Base-by-base conservation (phyloP, 2,113 vertebrate species). In the Mormyrus iriodes region DNA sequence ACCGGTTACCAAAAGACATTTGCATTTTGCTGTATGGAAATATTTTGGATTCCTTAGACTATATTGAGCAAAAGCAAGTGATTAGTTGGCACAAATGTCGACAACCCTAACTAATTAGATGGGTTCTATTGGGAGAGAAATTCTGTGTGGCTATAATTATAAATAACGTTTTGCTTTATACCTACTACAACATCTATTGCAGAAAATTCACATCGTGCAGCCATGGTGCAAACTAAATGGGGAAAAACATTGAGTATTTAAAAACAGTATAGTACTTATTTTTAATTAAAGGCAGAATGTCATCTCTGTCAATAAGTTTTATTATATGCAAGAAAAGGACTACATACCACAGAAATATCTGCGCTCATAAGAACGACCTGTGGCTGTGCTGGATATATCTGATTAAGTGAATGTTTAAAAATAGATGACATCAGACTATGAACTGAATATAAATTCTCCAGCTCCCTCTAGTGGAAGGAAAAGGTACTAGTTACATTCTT, bases 391-490 rank as follows among this genome's bases (percentile, higher is more conserved):
- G 13, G 52, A 79, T 79, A 79, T 42, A 42, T 79, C 31, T 79
- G 35, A 15, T 76, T 76, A 79, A 79, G 13, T 42, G 27, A 31
- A 69, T 31, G 61, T 31, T 65, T 69, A 61, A 61, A 73, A 73
- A 73, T 73, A 73, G 65, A 73, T n/a, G 24, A 73, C 65, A 73
- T 24, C 21, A 55, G 53, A 58, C 55, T 31, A 73, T 73, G n/a
- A 35, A 73, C 65, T 73, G 31, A 73, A 73, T 35, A 17, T 35
- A 39, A 79, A 79, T 42, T 42, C 73, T 79, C 35, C 73, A 42
- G 31, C 73, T 79, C 73, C 73, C 73, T 42, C 73, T 79, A 42
- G 73, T 79, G 73, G 73, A 79, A 79, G 73, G 42, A 79, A 65
- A 6, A 42, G 73, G 15, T 79, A 79, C n/a, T n/a, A 42, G 13